Conservation (phyloP, 2,113 vertebrate genomes). For the Microtus richardsoni region DNA sequence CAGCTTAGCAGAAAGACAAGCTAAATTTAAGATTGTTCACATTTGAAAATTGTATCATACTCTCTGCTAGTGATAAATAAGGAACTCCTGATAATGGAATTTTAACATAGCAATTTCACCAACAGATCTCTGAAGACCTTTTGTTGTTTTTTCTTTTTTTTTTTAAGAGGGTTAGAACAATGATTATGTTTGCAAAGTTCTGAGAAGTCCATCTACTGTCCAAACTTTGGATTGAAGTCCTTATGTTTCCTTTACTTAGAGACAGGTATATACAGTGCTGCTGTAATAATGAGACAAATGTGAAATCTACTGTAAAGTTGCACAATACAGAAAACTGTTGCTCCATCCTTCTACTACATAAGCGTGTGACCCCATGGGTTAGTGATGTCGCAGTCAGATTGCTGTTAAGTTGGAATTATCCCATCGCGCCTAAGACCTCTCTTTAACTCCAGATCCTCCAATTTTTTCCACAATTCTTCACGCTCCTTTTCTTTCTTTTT, state of each 20-base stretch:
- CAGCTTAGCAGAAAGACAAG: conserved; percentile 92
- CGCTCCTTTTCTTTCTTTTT: conserved; percentile 99
- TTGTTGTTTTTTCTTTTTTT: conserved; percentile 66
- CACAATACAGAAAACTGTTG: conserved; percentile 97
- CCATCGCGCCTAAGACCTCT: conserved; percentile 97
- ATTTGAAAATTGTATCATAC: conserved; percentile 90
- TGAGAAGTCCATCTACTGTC: conserved; percentile 93
- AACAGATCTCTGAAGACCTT: conserved; percentile 88
- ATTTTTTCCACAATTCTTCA: conserved; percentile 99
- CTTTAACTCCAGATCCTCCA: conserved; percentile 99
- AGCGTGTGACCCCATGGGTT: conserved; percentile 92
- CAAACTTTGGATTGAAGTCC: conserved; percentile 93
- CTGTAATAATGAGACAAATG: conserved; percentile 99
- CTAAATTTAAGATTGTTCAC: conserved; percentile 92
- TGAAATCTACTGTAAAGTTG: conserved; percentile 99
- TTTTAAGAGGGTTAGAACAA: conserved; percentile 90
- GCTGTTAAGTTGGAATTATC: conserved; percentile 98
- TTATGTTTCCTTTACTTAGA: conserved; percentile 93
- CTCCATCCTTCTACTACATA: conserved; percentile 92
- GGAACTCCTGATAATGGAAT: conserved; percentile 90
- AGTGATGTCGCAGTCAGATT: conserved; percentile 85
- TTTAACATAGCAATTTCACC: conserved; percentile 89
- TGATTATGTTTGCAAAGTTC: conserved; percentile 91
- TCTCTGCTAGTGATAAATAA: conserved; percentile 92
- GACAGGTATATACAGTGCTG: conserved; percentile 99